Percentiles rank a stretch among this genome's conserved stretches.
phyloP scores from a whole-genome alignment of 2,888 invertebrate species.

The Abrostola tripartita region DNA sequence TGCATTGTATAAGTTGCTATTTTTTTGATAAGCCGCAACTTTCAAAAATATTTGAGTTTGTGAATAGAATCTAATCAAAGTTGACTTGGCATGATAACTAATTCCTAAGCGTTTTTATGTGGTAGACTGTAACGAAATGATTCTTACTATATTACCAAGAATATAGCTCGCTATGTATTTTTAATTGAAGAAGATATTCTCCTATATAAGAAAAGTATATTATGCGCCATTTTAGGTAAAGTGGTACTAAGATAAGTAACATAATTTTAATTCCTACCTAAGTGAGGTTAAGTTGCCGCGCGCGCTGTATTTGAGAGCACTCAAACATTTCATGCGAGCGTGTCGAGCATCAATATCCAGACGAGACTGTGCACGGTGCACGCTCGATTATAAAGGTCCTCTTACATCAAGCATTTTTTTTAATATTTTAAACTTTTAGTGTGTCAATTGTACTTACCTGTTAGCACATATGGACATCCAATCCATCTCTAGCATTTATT shows the following conservation, averaged over 20 bases:
- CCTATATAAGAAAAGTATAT: no score
- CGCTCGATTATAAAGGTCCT: background rate
- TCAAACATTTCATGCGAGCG: conserved; percentile 29
- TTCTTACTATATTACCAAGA: background rate
- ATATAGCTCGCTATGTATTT: no score
- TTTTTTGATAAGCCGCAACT: conserved; percentile 37
- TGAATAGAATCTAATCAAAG: conserved; percentile 54
- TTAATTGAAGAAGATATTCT: no score
- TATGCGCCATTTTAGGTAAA: no score
- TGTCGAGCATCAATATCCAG: conserved; percentile 33
- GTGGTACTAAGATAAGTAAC: background rate
- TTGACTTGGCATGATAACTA: conserved; percentile 40
- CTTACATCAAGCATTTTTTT: conserved; percentile 1
- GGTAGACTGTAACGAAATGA: conserved; percentile 26
- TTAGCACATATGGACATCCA: no score
- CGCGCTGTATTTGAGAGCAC: conserved; percentile 6
- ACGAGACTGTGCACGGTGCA: conserved; percentile 4
- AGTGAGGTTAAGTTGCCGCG: background rate
- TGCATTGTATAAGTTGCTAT: conserved; percentile 48
- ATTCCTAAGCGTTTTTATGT: conserved; percentile 26
- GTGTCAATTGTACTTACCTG: background rate
- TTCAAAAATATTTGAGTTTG: conserved; percentile 45
- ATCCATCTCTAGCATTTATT: no score
- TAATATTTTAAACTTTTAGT: background rate
- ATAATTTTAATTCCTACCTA: background rate